Base-by-base conservation (phyloP, 2,888 invertebrate species). In the Nebria brevicollis region DNA sequence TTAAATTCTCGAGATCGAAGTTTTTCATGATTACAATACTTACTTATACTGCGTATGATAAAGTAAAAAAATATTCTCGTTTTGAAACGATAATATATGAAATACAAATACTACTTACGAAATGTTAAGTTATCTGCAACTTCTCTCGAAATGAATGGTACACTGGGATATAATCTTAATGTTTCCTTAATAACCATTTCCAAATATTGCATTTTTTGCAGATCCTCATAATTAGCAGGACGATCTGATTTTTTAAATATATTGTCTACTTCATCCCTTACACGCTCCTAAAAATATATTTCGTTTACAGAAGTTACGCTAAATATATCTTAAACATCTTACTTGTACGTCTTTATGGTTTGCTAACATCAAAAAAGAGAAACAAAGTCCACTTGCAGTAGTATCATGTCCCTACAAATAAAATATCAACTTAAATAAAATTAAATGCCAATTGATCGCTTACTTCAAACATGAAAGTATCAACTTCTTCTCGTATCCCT, bases 151-250 rank as follows among this genome's bases (percentile, higher is more conserved):
- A 94, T 92, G 84, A 93, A 91, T 41, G 92, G 92, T 5, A 94
- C 94, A 83, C 93, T 93, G 1, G 94, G 94, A 84, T 92, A 94
- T 5, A 94, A 86, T 54, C 94, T 87, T 26, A 94, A 85, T 0
- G 92, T 90, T 85, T 94, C 94, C 85, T 94, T 94, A 75, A 94
- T 92, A 84, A 92, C 93, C 83, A 91, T 90, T 83, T 94, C 94
- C 83, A 94, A 88, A 83, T 93, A 94, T 76, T 91, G 90, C 91
- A 94, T 91, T 74, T 91, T 90, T 83, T 91, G 87, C 5, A 94
- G 87, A 82, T 92, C 92, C 73, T 91, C 90, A 88, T 92, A 90
- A 0, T 90, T 91, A 0, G 91, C 90, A 0, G 90, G 86, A 1
- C 91, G 89, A 0, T 89, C 90, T 1, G 86, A 85, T 82, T 90